These are phyloP conservation scores for Periplaneta americana DNA, from an alignment of 1,140 invertebrate genomes.

Conservation along the genomic window DNA sequence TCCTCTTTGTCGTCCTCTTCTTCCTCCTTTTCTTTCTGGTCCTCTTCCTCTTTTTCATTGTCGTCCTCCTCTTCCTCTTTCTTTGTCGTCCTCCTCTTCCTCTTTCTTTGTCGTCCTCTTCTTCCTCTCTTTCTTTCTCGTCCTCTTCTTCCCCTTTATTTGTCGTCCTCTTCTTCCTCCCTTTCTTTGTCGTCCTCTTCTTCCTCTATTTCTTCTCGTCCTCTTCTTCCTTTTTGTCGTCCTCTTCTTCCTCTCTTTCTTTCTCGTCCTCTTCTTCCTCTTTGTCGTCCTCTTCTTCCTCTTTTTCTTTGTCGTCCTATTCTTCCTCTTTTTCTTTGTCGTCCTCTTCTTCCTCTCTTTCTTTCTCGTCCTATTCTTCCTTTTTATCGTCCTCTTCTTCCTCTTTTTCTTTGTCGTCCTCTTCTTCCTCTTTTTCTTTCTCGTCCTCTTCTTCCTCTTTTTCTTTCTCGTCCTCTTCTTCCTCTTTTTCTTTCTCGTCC, in stretches of 20 bases:
- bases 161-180: not conserved
- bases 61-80: too few relatives aligned
- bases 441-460: not conserved
- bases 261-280: not conserved
- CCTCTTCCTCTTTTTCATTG: too few relatives aligned
- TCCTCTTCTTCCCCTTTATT: not conserved
- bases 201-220: not conserved
- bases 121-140: not conserved
- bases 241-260: not conserved
- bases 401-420: not conserved
- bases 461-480: not conserved
- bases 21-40: too few relatives aligned
- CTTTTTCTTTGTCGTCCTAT: not conserved
- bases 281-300: not conserved
- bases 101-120: too few relatives aligned
- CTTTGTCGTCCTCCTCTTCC: too few relatives aligned
- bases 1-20: too few relatives aligned
- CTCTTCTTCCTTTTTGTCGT: not conserved
- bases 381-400: not conserved
- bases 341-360: not conserved
- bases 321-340: not conserved
- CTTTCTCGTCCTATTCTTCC: not conserved
- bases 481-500: not conserved
- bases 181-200: not conserved
- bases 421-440: not conserved